A percentile compares a stretch with the other conserved stretches of the same genome.
Evolutionary conservation across 2,888 invertebrate species (phyloP).

Genomic region (Lutraria lutraria): DNA sequence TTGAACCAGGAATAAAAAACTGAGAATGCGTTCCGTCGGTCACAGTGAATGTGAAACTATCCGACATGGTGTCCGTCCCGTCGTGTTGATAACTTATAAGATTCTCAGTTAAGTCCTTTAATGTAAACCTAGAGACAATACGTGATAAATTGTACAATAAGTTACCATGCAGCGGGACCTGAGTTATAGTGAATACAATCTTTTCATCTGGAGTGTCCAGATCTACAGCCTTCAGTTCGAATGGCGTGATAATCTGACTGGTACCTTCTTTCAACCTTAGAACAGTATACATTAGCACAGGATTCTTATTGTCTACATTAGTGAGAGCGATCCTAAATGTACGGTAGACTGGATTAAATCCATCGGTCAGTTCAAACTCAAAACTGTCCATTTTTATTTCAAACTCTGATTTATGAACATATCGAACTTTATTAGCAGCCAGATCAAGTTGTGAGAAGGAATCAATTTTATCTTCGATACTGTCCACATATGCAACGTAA

Average conservation of each 20-base stretch:
- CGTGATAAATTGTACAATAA: conserved; percentile 81
- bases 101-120: conserved; percentile 83
- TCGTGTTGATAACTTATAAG: conserved; percentile 86
- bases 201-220: conserved; percentile 82
- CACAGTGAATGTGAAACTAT: conserved; percentile 85
- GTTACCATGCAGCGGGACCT: conserved; percentile 85
- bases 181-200: conserved; percentile 83
- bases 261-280: conserved; percentile 84
- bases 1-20: conserved; percentile 84
- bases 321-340: conserved; percentile 86
- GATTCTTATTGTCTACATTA: conserved; percentile 86
- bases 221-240: conserved; percentile 86
- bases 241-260: conserved; percentile 85
- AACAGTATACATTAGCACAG: conserved; percentile 83
- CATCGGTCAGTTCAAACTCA: conserved; percentile 87
- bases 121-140: conserved; percentile 82
- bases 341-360: conserved; percentile 83
- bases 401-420: conserved; percentile 84
- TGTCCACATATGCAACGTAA: conserved; percentile 83
- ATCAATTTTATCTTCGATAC: conserved; percentile 81
- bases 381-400: conserved; percentile 86
- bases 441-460: conserved; percentile 86
- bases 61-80: conserved; percentile 85
- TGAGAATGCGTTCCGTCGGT: conserved; percentile 85
- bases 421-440: conserved; percentile 85